These are phyloP conservation scores for Apostichopus parvimensis DNA, from an alignment of 35 echinoderm and acorn worm genomes.

Conservation along the genomic window DNA sequence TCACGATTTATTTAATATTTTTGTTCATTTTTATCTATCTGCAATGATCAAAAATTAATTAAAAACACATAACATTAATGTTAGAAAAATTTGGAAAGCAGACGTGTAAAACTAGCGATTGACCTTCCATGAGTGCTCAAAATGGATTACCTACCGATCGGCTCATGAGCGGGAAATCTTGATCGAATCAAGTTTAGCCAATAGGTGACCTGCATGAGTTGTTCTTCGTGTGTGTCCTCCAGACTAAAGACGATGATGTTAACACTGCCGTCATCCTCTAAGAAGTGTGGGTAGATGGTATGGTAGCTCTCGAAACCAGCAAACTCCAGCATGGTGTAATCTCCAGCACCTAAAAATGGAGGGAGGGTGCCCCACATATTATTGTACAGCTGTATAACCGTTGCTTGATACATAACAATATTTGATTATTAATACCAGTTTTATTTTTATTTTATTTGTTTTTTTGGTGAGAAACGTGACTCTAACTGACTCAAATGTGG, in stretches of 20 bases:
- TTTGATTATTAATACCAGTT: no score
- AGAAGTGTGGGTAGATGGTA: slow-evolving; percentile 87
- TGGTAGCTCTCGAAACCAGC: slow-evolving; percentile 88
- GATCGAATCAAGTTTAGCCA: slow-evolving; percentile 96
- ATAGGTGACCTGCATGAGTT: slow-evolving; percentile 89
- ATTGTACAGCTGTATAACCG: no score
- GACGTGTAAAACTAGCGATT: no score
- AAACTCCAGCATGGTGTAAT: slow-evolving; percentile 92
- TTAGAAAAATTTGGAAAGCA: no score
- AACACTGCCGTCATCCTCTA: slow-evolving; percentile 84
- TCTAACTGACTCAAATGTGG: no score
- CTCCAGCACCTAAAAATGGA: slow-evolving; percentile 82
- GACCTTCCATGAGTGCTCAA: not conserved
- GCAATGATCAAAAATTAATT: no score
- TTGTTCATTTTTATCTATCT: not conserved
- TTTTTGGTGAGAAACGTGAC: no score
- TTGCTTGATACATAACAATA: no score
- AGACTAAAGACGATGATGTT: slow-evolving; percentile 91
- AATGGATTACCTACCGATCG: slow-evolving; percentile 70
- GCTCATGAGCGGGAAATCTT: slow-evolving; percentile 77
- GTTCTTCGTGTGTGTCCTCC: slow-evolving; percentile 88
- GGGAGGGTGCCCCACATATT: not conserved
- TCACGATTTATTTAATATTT: not conserved
- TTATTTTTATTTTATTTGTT: no score
- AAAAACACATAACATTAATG: no score